These are phyloP conservation scores for Periplaneta americana DNA, from an alignment of 1,140 invertebrate species.

Conservation along the genomic window DNA sequence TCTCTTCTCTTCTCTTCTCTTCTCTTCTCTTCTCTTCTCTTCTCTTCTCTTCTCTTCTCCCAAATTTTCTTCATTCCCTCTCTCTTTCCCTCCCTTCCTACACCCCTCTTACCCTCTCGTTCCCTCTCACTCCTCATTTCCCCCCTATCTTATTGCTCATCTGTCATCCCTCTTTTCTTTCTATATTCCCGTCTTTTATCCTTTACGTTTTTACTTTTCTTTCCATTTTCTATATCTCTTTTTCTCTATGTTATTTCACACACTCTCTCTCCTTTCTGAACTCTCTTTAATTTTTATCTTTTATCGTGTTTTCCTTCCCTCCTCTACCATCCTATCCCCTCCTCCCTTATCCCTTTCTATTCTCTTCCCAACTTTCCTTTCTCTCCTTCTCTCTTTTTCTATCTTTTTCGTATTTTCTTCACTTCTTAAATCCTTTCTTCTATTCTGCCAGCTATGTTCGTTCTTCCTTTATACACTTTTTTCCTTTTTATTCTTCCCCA, in stretches of 20 bases:
- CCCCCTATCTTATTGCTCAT: background rate
- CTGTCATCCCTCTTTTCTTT: background rate
- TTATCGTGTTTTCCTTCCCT: background rate
- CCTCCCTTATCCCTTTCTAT: background rate
- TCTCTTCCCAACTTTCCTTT: background rate
- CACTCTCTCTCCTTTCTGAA: background rate
- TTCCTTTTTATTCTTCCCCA: background rate
- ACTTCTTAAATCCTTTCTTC: background rate
- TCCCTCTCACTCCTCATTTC: background rate
- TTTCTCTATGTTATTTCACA: background rate
- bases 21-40: background rate
- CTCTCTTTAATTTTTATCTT: background rate
- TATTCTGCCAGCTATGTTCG: background rate
- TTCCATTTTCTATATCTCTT: background rate
- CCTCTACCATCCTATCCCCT: too few species aligned
- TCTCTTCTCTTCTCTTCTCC: background rate
- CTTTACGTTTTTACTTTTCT: background rate
- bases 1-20: background rate
- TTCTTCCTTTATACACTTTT: background rate
- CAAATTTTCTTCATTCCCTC: background rate
- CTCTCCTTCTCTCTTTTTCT: background rate
- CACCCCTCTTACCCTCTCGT: background rate
- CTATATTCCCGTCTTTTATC: background rate
- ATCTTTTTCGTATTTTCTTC: background rate
- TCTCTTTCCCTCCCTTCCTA: background rate